Conservation (phyloP, 1,140 invertebrate species). For the Drosophila busckii region DNA sequence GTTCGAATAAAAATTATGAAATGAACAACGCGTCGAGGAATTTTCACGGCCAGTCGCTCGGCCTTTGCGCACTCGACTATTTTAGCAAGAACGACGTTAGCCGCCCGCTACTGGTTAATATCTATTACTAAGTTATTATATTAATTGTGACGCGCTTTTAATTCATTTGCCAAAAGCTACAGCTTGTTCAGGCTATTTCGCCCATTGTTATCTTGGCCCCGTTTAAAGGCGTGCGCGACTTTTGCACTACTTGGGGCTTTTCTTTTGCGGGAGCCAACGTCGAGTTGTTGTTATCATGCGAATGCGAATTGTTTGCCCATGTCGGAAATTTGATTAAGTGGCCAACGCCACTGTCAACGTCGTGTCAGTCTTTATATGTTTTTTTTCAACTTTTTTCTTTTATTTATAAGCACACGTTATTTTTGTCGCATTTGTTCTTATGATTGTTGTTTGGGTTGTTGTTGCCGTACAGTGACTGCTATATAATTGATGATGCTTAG, state of each 20-base stretch:
- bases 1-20: too few species aligned
- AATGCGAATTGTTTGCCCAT: slow-evolving; percentile 65
- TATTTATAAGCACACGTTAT: slow-evolving; percentile 48
- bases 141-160: slow-evolving; percentile 70
- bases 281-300: slow-evolving; percentile 63
- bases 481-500: slow-evolving; percentile 59
- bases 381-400: slow-evolving; percentile 19
- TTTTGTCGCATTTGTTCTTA: slow-evolving; percentile 44
- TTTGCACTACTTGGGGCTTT: slow-evolving; percentile 39
- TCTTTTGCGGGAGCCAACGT: slow-evolving; percentile 28
- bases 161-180: slow-evolving; percentile 48
- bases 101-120: slow-evolving; percentile 48
- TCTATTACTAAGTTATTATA: slow-evolving; percentile 73
- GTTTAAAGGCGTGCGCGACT: slow-evolving; percentile 2
- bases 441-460: not conserved
- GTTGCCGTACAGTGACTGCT: slow-evolving; percentile 12
- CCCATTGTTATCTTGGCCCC: slow-evolving; percentile 29
- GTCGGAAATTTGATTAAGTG: slow-evolving; percentile 68
- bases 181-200: slow-evolving; percentile 64
- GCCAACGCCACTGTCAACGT: slow-evolving; percentile 39
- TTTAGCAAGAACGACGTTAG: slow-evolving; percentile 30
- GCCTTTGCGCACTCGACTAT: slow-evolving; percentile 54
- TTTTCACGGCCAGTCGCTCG: slow-evolving; percentile 54
- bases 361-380: slow-evolving; percentile 29
- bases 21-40: too few species aligned